Percentiles rank a stretch among this genome's conserved stretches.
These are phyloP conservation scores for Peromyscus attwateri DNA, from an alignment of 2,797 vertebrate species.

Conservation along the genomic window DNA sequence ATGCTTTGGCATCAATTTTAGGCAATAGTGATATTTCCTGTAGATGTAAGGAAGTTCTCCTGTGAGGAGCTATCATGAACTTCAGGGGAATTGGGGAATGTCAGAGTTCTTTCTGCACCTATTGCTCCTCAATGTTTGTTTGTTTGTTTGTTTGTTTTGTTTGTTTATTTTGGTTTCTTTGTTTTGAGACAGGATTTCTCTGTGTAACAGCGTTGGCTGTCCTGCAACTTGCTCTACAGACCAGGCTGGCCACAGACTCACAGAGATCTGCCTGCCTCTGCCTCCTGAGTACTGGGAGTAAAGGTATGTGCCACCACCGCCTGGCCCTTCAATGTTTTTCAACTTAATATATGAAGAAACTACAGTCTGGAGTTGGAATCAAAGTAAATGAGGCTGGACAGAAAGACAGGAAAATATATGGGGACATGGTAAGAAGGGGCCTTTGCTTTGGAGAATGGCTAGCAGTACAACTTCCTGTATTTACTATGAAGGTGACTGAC, in stretches of 20 bases:
- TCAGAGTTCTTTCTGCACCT: not conserved
- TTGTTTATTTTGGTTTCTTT: too few relatives aligned
- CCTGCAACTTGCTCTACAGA: too few relatives aligned
- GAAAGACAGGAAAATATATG: not conserved
- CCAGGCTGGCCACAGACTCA: too few relatives aligned
- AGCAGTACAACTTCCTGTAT: not conserved
- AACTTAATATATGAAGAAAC: not conserved
- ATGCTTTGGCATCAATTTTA: not conserved
- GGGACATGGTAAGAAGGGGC: fast-evolving
- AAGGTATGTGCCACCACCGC: too few relatives aligned
- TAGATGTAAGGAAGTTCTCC: not conserved
- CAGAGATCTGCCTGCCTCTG: too few relatives aligned
- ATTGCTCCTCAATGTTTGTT: not conserved
- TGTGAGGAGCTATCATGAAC: too few relatives aligned
- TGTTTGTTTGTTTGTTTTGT: too few relatives aligned
- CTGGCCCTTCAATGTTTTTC: not conserved
- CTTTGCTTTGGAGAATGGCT: not conserved
- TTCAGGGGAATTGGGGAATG: not conserved
- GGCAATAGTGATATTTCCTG: not conserved
- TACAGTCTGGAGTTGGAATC: not conserved
- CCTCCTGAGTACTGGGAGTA: too few relatives aligned
- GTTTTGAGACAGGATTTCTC: too few relatives aligned
- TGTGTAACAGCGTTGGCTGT: too few relatives aligned
- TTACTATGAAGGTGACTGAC: not conserved
- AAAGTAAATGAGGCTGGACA: not conserved